Percentiles rank a stretch among this genome's conserved stretches.
These are phyloP conservation scores for Antheraea mylitta DNA, from an alignment of 1,140 invertebrate genomes.

Conservation along the genomic window DNA sequence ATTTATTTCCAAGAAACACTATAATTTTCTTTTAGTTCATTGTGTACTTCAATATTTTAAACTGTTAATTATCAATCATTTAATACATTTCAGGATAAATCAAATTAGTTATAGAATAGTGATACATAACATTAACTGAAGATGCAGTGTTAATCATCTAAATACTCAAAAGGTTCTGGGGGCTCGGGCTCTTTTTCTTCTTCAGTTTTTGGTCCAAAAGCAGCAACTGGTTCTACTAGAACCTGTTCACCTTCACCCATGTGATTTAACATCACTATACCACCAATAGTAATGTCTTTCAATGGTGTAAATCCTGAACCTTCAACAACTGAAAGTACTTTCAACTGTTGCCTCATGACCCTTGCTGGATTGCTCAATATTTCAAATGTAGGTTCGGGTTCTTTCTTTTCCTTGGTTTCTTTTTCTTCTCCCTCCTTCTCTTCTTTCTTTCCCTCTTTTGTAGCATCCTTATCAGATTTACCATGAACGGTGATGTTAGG, in stretches of 20 bases:
- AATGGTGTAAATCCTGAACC: conserved; percentile 89
- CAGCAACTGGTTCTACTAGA: conserved; percentile 96
- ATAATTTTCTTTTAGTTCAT: conserved; percentile 50
- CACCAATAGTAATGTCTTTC: conserved; percentile 96
- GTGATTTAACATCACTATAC: conserved; percentile 96
- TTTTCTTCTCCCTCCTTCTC: conserved; percentile 80
- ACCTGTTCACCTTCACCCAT: conserved; percentile 90
- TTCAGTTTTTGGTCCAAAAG: conserved; percentile 95
- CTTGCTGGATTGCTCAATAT: conserved; percentile 96
- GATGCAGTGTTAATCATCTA: conserved; percentile 84
- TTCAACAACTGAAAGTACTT: conserved; percentile 91
- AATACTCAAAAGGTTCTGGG: conserved; percentile 98
- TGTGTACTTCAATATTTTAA: conserved; percentile 51
- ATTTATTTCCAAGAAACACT: not conserved
- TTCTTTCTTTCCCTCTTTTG: conserved; percentile 74
- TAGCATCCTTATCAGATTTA: conserved; percentile 78
- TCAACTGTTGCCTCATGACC: conserved; percentile 95
- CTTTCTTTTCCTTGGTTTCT: conserved; percentile 86
- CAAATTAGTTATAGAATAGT: not conserved
- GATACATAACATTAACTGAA: conserved; percentile 26
- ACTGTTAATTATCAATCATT: conserved; percentile 41
- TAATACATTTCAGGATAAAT: conserved; percentile 38
- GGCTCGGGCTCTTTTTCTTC: conserved; percentile 98
- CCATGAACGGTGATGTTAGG: conserved; percentile 78
- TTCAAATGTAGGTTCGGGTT: conserved; percentile 94